These are phyloP conservation scores for Chelmon rostratus DNA, from an alignment of 2,797 vertebrate genomes.

Conservation along the genomic window DNA sequence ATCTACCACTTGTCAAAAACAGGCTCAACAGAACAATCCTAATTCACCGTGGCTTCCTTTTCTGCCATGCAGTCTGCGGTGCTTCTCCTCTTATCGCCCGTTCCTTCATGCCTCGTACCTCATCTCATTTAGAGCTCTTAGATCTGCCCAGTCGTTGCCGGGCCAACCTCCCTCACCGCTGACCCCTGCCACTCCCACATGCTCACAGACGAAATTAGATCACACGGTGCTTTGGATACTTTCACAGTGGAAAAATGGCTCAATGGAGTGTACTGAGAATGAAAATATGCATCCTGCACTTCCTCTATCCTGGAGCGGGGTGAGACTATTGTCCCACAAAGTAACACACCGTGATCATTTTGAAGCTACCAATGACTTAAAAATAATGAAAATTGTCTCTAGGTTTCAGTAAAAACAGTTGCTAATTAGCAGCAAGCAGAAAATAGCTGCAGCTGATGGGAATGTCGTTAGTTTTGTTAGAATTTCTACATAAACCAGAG, in stretches of 20 bases:
- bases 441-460: background rate
- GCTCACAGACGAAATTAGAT: background rate
- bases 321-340: background rate
- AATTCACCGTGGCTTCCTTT: conserved; percentile 4
- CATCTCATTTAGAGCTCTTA: background rate
- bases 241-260: background rate
- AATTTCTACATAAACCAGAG: background rate
- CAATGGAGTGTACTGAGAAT: background rate
- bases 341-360: no score
- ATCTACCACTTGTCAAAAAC: conserved; percentile 24
- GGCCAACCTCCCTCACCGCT: background rate
- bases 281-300: background rate
- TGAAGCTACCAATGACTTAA: background rate
- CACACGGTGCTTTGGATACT: background rate
- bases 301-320: background rate
- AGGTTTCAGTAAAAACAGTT: background rate
- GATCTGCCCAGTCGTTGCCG: background rate
- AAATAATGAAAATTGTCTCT: background rate
- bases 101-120: background rate
- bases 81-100: background rate
- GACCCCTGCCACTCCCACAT: background rate
- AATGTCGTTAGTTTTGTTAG: background rate
- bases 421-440: background rate
- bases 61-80: background rate
- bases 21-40: conserved; percentile 2